Conservation (phyloP, 2,888 invertebrate genomes). For the Phyto melanocephala region DNA sequence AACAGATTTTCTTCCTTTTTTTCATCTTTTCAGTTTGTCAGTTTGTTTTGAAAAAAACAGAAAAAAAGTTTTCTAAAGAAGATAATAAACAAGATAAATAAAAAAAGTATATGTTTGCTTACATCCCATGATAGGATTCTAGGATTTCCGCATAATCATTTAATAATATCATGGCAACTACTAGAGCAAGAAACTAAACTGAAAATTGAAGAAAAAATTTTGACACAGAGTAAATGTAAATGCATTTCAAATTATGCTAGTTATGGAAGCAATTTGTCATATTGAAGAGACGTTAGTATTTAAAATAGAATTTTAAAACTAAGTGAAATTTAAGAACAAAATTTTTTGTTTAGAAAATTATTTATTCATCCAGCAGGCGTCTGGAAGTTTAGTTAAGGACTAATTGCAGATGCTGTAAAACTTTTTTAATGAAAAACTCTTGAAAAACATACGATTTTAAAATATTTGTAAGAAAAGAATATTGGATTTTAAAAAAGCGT, state of each 20-base stretch:
- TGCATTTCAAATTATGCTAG: background rate
- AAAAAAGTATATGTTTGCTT: background rate
- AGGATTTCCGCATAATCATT: conserved; percentile 56
- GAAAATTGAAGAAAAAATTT: background rate
- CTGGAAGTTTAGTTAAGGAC: background rate
- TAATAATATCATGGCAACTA: conserved; percentile 32
- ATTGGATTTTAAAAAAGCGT: too few relatives aligned
- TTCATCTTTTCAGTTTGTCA: background rate
- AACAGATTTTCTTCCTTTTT: background rate
- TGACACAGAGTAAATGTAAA: background rate
- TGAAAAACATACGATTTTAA: too few relatives aligned
- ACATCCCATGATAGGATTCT: conserved; percentile 37
- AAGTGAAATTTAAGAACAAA: background rate
- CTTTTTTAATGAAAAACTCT: too few relatives aligned
- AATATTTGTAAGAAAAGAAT: too few relatives aligned
- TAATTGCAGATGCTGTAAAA: background rate
- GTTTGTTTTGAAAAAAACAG: background rate
- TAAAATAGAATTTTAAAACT: background rate
- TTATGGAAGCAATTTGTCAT: background rate
- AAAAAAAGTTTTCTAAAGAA: background rate
- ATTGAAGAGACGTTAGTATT: background rate
- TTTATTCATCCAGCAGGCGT: too few relatives aligned
- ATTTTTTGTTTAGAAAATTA: too few relatives aligned
- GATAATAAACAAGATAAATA: background rate
- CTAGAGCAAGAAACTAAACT: background rate